Evolutionary conservation across 2,113 vertebrate species (phyloP).

Genomic region (Tyto alba): DNA sequence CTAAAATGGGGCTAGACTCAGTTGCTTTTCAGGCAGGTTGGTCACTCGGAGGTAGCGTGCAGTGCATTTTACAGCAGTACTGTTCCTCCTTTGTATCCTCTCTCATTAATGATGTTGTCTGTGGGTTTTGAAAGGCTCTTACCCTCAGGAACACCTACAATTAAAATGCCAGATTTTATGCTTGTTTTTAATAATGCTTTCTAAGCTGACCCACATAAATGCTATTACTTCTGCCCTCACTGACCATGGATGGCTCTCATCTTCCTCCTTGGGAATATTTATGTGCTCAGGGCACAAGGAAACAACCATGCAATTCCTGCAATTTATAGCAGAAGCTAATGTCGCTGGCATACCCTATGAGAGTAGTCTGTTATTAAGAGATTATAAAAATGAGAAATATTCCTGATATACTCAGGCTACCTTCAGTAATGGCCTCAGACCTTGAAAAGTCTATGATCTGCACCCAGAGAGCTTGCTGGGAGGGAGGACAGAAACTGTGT

Average conservation of each 20-base stretch:
- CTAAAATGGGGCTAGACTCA: neutral
- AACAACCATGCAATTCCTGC: neutral
- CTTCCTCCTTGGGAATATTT: neutral
- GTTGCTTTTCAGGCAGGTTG: neutral
- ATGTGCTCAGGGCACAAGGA: neutral
- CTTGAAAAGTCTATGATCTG: neutral
- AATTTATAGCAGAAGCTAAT: neutral
- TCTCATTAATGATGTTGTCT: neutral
- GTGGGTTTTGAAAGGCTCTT: neutral
- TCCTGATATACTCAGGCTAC: neutral
- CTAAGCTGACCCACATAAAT: neutral
- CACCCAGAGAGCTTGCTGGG: neutral
- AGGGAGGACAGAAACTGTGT: neutral
- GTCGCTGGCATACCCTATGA: neutral
- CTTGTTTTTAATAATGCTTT: neutral
- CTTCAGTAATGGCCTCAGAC: neutral
- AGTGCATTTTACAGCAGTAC: neutral
- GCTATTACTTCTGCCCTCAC: neutral
- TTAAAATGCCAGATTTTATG: neutral
- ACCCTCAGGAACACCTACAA: neutral
- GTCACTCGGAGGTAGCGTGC: rapidly evolving
- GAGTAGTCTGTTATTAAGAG: neutral
- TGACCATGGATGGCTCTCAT: neutral
- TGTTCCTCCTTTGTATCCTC: neutral
- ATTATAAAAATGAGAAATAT: neutral